Evolutionary conservation across 2,888 invertebrate genomes (phyloP), one percentile per base, ranked within the genome.

Genomic region (Malachius bipustulatus): DNA sequence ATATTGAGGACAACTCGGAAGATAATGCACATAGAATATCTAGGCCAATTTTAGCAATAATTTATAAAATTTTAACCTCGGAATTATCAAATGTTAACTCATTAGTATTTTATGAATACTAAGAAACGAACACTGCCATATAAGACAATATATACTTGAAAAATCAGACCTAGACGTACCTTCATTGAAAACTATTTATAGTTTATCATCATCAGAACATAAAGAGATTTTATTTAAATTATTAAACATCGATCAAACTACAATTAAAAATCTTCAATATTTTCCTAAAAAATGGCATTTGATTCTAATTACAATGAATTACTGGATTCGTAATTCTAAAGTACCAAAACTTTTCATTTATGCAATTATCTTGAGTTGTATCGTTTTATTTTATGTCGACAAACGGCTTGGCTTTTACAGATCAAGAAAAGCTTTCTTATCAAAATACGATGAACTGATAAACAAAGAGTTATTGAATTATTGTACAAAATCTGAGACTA

Each of bases 1-100:
- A 82, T 63, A 71, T 82, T 4, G 85, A 87, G 57, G 75, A 82
- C 55, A 73, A 71, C 48, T 56, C 59, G 3, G 67, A 69, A 30
- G 63, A 68, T 3, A 72, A 79, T 41, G 69, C 77, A 4, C 73
- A 74, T 46, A 50, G 67, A 4, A 67, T 73, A 35, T 68, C 72
- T 16, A 52, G 79, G 41, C 69, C 73, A 9, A 72, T 85, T 41
- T 48, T 84, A 26, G 61, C 66, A 46, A 71, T 71, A 39, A 70
- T 77, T 32, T 76, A 67, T 43, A 55, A 55, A 53, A 60, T 63
- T 33, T 46, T 60, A 34, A 54, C 49, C 9, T 27, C 27, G 16
- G 35, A 34, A 11, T 30, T 32, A 9, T 30, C 38, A 1, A 48
- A 45, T 30, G 14, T n/a, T n/a, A n/a, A n/a, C n/a, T n/a, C 27